Conservation (phyloP, 2,797 vertebrate species). For the Microchirus variegatus region DNA sequence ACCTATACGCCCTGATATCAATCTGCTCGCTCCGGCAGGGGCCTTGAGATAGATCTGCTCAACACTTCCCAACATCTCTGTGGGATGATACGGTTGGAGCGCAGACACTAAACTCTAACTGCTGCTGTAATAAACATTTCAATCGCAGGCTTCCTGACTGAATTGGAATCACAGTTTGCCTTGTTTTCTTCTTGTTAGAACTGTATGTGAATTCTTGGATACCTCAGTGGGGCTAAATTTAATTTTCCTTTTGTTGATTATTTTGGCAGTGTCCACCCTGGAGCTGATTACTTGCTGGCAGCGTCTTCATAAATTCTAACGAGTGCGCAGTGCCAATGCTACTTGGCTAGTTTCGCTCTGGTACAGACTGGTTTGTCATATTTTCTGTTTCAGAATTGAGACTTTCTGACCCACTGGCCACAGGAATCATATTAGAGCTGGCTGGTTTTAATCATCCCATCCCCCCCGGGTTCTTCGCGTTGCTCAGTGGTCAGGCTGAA, state of each 20-base stretch:
- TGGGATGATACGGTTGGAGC: neutral
- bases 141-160: neutral
- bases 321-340: conserved; percentile 28
- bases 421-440: neutral
- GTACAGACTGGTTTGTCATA: conserved; percentile 28
- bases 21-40: neutral
- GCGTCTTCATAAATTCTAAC: conserved; percentile 23
- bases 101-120: neutral
- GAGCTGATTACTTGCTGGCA: conserved; percentile 47
- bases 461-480: too few relatives aligned
- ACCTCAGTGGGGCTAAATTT: conserved; percentile 23
- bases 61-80: neutral
- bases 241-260: conserved; percentile 41
- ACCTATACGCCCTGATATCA: neutral
- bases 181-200: neutral
- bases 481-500: neutral
- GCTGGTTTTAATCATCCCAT: too few relatives aligned
- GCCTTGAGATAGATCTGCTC: neutral
- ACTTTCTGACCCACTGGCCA: neutral
- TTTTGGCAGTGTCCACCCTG: conserved; percentile 31
- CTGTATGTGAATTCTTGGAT: neutral
- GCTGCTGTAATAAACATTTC: neutral
- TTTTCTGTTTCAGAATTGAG: conserved; percentile 8
- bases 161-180: neutral
- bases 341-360: conserved; percentile 12